A percentile compares a stretch with the other conserved stretches of the same genome.
Conservation (phyloP, 2,888 invertebrate species). For the Gonocerus acuteangulatus region DNA sequence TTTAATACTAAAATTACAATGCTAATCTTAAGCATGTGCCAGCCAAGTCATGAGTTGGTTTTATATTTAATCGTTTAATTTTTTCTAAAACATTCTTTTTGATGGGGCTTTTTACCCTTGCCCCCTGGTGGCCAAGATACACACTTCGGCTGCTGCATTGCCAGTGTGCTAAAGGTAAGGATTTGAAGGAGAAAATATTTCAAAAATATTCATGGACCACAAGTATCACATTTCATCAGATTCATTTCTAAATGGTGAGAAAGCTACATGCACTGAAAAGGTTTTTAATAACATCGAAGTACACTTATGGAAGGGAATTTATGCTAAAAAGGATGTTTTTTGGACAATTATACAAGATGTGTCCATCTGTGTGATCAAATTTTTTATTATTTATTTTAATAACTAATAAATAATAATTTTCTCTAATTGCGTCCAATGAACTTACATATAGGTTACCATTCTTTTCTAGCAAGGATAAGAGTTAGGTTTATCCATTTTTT, state of each 20-base stretch:
- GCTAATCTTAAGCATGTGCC: slow-evolving; percentile 34
- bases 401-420: too few species aligned
- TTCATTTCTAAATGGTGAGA: slow-evolving; percentile 13
- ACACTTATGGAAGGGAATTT: neutral
- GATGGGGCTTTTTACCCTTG: slow-evolving; percentile 33
- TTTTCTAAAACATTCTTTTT: slow-evolving; percentile 27
- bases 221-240: neutral
- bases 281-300: neutral
- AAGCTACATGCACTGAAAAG: slow-evolving; percentile 17
- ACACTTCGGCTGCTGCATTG: slow-evolving; percentile 32
- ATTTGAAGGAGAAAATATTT: neutral
- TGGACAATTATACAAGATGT: too few species aligned
- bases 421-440: too few species aligned
- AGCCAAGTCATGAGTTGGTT: slow-evolving; percentile 37
- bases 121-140: slow-evolving; percentile 30
- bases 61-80: slow-evolving; percentile 14
- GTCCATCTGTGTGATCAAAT: too few species aligned
- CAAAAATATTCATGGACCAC: neutral
- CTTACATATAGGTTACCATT: too few species aligned
- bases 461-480: too few species aligned
- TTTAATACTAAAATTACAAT: slow-evolving; percentile 30
- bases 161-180: slow-evolving; percentile 27
- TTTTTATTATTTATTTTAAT: too few species aligned
- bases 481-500: too few species aligned
- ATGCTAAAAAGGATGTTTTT: too few species aligned